Conservation (phyloP, 2,888 invertebrate genomes). For the Cataglyphis cursor region DNA sequence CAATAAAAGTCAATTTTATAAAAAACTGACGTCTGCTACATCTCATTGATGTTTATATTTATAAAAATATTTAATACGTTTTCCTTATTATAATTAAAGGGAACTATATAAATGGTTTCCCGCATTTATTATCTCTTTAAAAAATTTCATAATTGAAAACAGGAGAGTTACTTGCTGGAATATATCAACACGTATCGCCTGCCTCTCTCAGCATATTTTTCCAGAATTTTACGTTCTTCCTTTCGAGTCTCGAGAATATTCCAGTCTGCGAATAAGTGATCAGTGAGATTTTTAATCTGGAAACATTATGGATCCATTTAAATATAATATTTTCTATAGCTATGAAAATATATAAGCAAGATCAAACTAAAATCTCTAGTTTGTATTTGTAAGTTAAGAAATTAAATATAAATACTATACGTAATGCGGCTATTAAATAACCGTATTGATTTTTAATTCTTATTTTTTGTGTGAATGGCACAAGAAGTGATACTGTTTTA, state of each 20-base stretch:
- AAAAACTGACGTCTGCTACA: not conserved
- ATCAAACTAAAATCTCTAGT: not conserved
- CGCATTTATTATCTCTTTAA: not conserved
- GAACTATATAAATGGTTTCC: not conserved
- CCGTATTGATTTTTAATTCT: no score
- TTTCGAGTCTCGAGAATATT: not conserved
- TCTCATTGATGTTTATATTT: not conserved
- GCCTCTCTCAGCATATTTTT: slow-evolving; percentile 4
- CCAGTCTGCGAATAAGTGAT: slow-evolving; percentile 41
- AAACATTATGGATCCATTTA: slow-evolving; percentile 12
- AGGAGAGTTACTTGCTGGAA: not conserved
- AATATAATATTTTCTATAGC: not conserved
- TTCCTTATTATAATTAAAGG: not conserved
- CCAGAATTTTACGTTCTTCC: slow-evolving; percentile 34
- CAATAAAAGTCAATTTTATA: not conserved
- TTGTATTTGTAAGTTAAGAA: not conserved
- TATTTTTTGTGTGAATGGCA: no score
- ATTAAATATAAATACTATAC: not conserved
- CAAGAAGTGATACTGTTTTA: no score
- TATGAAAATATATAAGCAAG: not conserved
- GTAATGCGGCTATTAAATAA: no score
- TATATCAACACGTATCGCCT: slow-evolving; percentile 19
- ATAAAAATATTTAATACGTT: not conserved
- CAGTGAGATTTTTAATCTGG: slow-evolving; percentile 41
- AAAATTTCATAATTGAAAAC: not conserved